Conservation (phyloP, 2,113 vertebrate species). For the Illadopsis cleaveri region DNA sequence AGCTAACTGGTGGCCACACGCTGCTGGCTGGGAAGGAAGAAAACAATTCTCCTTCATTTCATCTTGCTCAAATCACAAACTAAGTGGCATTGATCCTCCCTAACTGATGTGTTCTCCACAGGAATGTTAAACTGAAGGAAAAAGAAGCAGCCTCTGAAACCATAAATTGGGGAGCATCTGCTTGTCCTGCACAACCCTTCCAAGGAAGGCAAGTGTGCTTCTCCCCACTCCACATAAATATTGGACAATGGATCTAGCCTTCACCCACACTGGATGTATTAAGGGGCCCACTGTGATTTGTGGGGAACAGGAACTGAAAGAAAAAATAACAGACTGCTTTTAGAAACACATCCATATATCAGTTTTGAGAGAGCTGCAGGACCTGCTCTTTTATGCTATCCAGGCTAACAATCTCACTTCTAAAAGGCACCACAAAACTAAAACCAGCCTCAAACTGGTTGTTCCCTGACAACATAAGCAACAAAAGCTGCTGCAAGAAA, state of each 20-base stretch:
- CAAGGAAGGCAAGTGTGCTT: neutral
- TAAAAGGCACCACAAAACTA: neutral
- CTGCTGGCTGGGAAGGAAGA: neutral
- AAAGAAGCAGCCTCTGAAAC: neutral
- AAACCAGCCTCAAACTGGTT: neutral
- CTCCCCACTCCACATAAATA: neutral
- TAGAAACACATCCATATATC: neutral
- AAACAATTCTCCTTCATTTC: neutral
- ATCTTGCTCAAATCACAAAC: neutral
- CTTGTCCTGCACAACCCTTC: neutral
- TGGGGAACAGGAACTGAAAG: neutral
- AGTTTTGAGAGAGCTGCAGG: neutral
- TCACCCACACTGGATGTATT: neutral
- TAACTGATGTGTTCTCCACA: neutral
- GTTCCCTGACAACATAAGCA: neutral
- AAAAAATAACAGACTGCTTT: neutral
- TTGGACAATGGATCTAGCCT: neutral
- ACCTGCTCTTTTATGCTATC: neutral
- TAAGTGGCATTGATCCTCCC: neutral
- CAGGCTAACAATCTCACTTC: neutral
- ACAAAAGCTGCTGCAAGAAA: slow-evolving; percentile 32
- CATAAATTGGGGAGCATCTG: neutral
- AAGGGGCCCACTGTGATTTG: neutral
- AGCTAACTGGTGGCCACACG: neutral
- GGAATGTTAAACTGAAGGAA: neutral